phyloP scores from a whole-genome alignment of 2,888 invertebrate species.

The Synanthedon formicaeformis region DNA sequence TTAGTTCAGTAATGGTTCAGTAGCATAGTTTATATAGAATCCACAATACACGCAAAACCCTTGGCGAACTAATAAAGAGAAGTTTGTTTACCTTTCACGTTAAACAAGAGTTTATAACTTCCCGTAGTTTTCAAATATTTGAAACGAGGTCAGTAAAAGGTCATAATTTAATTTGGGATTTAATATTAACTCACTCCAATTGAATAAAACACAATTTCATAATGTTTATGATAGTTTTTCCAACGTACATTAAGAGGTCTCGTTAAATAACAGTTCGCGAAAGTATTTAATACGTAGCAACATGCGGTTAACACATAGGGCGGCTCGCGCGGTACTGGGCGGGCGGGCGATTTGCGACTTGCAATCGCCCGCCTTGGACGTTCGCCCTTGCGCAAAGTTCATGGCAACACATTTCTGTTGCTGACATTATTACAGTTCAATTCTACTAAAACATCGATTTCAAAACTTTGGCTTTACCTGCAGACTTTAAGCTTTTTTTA shows the following conservation, averaged over 20 bases:
- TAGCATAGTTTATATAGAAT: no score
- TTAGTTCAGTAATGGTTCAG: no score
- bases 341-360: conserved; percentile 24
- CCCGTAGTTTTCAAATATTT: neutral
- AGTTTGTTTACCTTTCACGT: neutral
- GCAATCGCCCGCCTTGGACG: conserved; percentile 4
- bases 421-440: conserved; percentile 29
- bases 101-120: neutral
- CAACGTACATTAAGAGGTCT: neutral
- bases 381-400: conserved; percentile 56
- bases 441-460: no score
- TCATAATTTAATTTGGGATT: neutral
- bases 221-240: neutral
- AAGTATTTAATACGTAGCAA: conserved; percentile 13
- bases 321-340: conserved; percentile 58
- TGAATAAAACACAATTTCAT: neutral
- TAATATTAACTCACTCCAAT: neutral
- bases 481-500: no score
- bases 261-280: conserved; percentile 15
- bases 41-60: no score
- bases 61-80: neutral
- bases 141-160: neutral
- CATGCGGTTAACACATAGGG: conserved; percentile 40
- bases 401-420: conserved; percentile 45
- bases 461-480: no score